Conservation (phyloP, 2,888 invertebrate species). For the Apamea sordens region DNA sequence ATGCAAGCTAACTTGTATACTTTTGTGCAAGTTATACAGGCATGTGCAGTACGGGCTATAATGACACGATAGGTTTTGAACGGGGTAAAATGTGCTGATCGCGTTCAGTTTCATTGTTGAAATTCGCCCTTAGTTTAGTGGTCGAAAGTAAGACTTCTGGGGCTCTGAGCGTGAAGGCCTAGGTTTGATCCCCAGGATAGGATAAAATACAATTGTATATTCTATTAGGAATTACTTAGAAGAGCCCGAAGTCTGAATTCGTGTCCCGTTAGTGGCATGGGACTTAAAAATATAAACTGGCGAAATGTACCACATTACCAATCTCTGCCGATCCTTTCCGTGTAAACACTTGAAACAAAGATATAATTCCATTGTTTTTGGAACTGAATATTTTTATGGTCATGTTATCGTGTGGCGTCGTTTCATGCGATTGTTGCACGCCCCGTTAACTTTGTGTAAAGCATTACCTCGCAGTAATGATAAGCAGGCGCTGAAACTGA, state of each 20-base stretch:
- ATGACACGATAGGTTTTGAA: too few species aligned
- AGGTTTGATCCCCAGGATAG: background rate
- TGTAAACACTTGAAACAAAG: conserved; percentile 16
- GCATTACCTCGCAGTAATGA: conserved; percentile 47
- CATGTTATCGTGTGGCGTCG: conserved; percentile 54
- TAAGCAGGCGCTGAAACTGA: conserved; percentile 56
- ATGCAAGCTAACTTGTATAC: too few species aligned
- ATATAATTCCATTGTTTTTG: conserved; percentile 47
- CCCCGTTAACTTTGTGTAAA: conserved; percentile 54
- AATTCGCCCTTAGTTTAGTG: background rate
- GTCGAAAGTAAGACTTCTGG: background rate
- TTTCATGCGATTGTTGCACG: conserved; percentile 52
- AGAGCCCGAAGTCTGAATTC: background rate
- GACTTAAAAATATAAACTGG: background rate
- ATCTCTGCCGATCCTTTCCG: background rate
- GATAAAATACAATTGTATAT: background rate
- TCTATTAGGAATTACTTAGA: background rate
- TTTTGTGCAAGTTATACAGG: too few species aligned
- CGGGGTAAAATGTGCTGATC: too few species aligned
- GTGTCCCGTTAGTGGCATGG: too few species aligned
- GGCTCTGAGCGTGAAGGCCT: background rate
- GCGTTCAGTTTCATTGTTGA: too few species aligned
- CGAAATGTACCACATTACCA: background rate
- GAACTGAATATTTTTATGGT: conserved; percentile 56
- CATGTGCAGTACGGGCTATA: too few species aligned